A percentile compares a stretch with the other conserved stretches of the same genome.
Conservation (phyloP, 1,140 invertebrate genomes). For the Nephila pilipes region DNA sequence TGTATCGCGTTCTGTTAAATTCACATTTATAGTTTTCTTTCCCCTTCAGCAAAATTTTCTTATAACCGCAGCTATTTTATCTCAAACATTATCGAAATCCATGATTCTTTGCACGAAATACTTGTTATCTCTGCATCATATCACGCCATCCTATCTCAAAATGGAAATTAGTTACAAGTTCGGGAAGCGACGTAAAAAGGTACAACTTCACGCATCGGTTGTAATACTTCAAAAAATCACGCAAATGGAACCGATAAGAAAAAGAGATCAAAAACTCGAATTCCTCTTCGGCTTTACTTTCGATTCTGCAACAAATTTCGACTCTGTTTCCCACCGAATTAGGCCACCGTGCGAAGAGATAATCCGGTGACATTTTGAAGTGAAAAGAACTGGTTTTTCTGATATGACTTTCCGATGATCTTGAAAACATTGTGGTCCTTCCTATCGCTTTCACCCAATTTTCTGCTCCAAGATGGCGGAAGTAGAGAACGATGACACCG, state of each 20-base stretch:
- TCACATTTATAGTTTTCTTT: too few species aligned
- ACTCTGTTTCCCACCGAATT: not conserved
- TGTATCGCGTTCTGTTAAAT: too few species aligned
- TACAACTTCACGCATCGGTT: not conserved
- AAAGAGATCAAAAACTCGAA: not conserved
- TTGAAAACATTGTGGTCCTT: not conserved
- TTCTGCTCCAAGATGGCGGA: not conserved
- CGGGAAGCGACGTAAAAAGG: not conserved
- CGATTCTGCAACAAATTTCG: not conserved
- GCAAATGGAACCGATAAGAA: not conserved
- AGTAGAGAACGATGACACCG: not conserved
- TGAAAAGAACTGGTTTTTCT: not conserved
- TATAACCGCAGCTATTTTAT: too few species aligned
- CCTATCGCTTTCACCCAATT: not conserved
- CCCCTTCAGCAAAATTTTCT: too few species aligned
- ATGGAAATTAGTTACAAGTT: too few species aligned
- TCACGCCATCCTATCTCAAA: too few species aligned
- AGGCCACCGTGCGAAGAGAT: not conserved
- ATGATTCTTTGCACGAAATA: too few species aligned
- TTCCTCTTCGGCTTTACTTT: not conserved
- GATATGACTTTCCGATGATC: not conserved
- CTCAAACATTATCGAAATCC: too few species aligned
- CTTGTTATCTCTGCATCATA: too few species aligned
- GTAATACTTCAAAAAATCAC: not conserved
- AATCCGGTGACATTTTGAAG: not conserved